phyloP scores from a whole-genome alignment of 2,113 vertebrate genomes.

The Chlamydotis undulata region DNA sequence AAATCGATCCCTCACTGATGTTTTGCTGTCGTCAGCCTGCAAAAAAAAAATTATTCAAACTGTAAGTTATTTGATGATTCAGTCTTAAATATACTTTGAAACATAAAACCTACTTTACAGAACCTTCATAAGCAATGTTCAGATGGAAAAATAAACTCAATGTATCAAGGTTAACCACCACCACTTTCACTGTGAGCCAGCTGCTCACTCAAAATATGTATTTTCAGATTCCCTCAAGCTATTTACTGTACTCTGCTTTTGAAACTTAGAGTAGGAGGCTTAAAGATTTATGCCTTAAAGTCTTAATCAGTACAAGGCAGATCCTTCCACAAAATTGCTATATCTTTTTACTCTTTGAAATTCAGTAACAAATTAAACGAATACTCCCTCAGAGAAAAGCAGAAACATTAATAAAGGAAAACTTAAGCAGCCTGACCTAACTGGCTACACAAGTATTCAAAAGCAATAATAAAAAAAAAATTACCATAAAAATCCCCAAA shows the following conservation, averaged over 20 bases:
- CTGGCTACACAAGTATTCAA: neutral
- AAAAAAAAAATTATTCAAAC: conserved; percentile 4
- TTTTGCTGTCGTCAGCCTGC: conserved; percentile 95
- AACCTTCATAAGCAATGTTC: neutral
- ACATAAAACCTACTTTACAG: neutral
- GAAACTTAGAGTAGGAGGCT: neutral
- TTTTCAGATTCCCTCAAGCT: neutral
- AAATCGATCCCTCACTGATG: conserved; percentile 95
- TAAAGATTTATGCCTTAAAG: neutral
- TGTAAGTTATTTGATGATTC: neutral
- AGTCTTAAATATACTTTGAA: neutral
- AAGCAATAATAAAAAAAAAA: neutral
- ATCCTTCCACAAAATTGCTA: neutral
- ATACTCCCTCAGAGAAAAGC: neutral
- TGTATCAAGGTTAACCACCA: neutral
- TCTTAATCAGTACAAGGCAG: neutral
- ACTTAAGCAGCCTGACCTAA: neutral
- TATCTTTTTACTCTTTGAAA: neutral
- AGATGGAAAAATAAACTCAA: neutral
- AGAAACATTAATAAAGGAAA: neutral
- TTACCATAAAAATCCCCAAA: neutral
- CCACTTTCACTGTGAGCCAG: neutral
- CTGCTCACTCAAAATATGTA: neutral
- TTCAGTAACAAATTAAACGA: neutral
- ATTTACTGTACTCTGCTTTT: neutral